Conservation (phyloP, 23 tunicate species). For the Phallusia fumigata region DNA sequence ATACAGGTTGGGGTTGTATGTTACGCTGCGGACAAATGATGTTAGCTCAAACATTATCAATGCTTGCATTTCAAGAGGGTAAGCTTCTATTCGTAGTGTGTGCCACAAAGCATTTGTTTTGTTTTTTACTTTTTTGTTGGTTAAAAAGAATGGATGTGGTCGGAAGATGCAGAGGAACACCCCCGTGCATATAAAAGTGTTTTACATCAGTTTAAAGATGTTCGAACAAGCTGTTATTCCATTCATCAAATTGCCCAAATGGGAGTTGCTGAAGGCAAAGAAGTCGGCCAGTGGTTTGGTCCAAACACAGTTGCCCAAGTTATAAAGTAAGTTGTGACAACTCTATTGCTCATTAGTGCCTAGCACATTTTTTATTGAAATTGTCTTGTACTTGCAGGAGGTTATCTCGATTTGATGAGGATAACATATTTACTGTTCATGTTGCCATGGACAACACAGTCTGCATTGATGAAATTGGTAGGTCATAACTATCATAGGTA, state of each 20-base stretch:
- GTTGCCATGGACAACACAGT: conserved; percentile 95
- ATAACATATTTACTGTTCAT: conserved; percentile 39
- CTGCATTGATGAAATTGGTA: conserved; percentile 56
- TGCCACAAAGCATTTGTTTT: not conserved
- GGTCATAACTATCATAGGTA: not conserved
- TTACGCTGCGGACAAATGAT: conserved; percentile 98
- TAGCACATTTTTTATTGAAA: not conserved
- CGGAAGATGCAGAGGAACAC: conserved; percentile 28
- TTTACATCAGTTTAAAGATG: conserved; percentile 47
- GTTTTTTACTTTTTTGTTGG: not conserved
- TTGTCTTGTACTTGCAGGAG: conserved; percentile 21
- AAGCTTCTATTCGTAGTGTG: not conserved
- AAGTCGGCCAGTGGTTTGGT: conserved; percentile 99
- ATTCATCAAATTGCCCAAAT: conserved; percentile 96
- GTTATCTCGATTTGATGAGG: conserved; percentile 58
- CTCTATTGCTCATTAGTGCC: too few species aligned
- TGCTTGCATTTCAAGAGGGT: conserved; percentile 53
- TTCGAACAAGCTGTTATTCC: conserved; percentile 58
- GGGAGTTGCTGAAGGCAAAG: conserved; percentile 93
- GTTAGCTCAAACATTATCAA: conserved; percentile 76
- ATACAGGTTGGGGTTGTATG: conserved; percentile 99
- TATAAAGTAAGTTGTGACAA: conserved; percentile 33
- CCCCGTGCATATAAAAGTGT: conserved; percentile 39
- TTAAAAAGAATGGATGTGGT: conserved; percentile 77
- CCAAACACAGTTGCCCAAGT: conserved; percentile 95